A percentile compares a stretch with the other conserved stretches of the same genome.
Evolutionary conservation across 2,888 invertebrate species (phyloP).

Genomic region (Drosophila meridiana): DNA sequence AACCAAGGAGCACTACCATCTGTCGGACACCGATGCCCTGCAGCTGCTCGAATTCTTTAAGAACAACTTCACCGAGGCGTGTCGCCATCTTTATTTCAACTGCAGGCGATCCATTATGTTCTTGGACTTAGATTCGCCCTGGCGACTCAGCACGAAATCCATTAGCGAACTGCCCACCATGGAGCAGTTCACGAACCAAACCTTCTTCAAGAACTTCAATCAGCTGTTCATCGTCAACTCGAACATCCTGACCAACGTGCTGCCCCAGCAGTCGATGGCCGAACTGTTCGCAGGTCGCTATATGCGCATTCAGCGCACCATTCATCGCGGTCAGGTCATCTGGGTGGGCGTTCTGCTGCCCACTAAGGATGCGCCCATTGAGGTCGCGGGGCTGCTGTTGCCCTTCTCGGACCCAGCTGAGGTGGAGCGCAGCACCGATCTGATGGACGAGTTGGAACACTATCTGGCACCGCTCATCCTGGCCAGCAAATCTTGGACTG

Average conservation of each 20-base stretch:
- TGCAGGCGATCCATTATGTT: not conserved
- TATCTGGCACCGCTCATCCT: conserved; percentile 26
- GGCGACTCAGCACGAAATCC: conserved; percentile 22
- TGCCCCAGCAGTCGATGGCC: not conserved
- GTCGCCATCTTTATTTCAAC: conserved; percentile 15
- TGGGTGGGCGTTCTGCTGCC: conserved; percentile 18
- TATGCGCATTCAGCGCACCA: conserved; percentile 42
- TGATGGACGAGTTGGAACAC: conserved; percentile 11
- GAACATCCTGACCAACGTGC: not conserved
- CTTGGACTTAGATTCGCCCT: conserved; percentile 41
- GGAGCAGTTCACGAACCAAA: not conserved
- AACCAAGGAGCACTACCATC: conserved; percentile 17
- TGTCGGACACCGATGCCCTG: conserved; percentile 37
- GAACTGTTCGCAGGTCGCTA: conserved; percentile 4
- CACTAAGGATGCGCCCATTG: not conserved
- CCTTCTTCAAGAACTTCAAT: not conserved
- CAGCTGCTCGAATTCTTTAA: conserved; percentile 31
- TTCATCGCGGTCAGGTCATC: not conserved
- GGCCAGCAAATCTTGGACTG: conserved; percentile 12
- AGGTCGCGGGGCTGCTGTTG: conserved; percentile 12
- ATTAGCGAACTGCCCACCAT: conserved; percentile 19
- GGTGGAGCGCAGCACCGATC: not conserved
- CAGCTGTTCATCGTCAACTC: not conserved
- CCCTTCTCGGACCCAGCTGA: not conserved
- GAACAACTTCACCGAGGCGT: conserved; percentile 1